A percentile compares a stretch with the other conserved stretches of the same genome.
phyloP scores from a whole-genome alignment of 2,797 vertebrate genomes.

The Danio jaintianensis region DNA sequence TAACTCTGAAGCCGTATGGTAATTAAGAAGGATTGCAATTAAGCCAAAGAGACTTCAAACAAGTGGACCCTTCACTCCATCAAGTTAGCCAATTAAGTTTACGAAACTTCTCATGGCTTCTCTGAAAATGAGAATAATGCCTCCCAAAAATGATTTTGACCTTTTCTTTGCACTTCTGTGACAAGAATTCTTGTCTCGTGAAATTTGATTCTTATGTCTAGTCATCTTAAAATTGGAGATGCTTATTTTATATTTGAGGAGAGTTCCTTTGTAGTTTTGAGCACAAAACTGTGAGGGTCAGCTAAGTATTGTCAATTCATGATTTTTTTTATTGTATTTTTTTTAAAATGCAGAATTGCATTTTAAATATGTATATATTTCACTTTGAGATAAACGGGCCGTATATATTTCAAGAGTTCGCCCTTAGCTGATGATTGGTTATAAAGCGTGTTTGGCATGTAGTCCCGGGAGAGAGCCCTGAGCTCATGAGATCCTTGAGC shows the following conservation, averaged over 20 bases:
- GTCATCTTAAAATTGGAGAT: constrained; percentile 2
- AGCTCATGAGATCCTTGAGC: too few relatives aligned
- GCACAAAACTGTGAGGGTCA: constrained; percentile 20
- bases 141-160: constrained; percentile 21
- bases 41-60: constrained; percentile 57
- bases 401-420: neutral
- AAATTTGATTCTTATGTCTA: neutral
- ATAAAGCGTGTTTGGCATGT: too few relatives aligned
- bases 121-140: constrained; percentile 29
- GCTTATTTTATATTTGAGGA: constrained; percentile 16
- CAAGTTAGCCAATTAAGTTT: constrained; percentile 56
- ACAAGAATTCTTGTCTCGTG: neutral
- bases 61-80: constrained; percentile 53
- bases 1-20: constrained; percentile 52
- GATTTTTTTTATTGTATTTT: too few relatives aligned
- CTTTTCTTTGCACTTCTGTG: constrained; percentile 25
- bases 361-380: neutral
- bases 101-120: constrained; percentile 32
- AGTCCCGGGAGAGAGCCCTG: too few relatives aligned
- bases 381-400: neutral
- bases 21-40: constrained; percentile 57
- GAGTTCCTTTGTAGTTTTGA: constrained; percentile 15
- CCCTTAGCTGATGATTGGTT: too few relatives aligned
- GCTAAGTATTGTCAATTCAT: neutral
- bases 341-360: neutral